Conservation (phyloP, 2,888 invertebrate species). For the Calephelis perditalis region DNA sequence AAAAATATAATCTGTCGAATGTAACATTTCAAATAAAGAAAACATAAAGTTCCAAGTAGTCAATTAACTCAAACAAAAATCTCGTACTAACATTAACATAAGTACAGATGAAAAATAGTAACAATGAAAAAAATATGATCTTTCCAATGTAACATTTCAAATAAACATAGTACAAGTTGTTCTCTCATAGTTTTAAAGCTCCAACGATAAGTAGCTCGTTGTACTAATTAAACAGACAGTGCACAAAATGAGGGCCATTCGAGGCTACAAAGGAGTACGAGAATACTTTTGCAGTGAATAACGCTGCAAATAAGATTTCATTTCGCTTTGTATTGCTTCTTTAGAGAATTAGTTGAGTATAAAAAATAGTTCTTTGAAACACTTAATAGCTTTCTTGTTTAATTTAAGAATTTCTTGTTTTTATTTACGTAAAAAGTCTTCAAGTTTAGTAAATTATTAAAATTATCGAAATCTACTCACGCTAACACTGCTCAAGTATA, state of each 20-base stretch:
- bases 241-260: conserved; percentile 38
- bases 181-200: conserved; percentile 33
- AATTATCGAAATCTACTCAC: no score
- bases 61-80: no score
- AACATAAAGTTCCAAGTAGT: no score
- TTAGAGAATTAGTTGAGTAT: conserved; percentile 27
- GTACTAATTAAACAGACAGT: conserved; percentile 64
- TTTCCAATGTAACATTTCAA: conserved; percentile 6
- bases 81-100: no score
- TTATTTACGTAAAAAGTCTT: not conserved
- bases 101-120: no score
- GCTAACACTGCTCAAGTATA: no score
- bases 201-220: conserved; percentile 57
- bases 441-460: no score
- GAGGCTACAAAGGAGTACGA: conserved; percentile 38
- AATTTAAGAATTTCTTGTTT: not conserved
- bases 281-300: conserved; percentile 52
- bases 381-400: conserved; percentile 18
- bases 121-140: no score
- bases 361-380: conserved; percentile 32
- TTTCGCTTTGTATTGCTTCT: conserved; percentile 37
- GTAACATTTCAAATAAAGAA: conserved; percentile 2
- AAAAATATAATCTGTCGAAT: no score
- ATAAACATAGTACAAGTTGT: conserved; percentile 18
- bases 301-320: conserved; percentile 53